Evolutionary conservation across 2,113 vertebrate species (phyloP).

Genomic region (Actenoides lindsayi): DNA sequence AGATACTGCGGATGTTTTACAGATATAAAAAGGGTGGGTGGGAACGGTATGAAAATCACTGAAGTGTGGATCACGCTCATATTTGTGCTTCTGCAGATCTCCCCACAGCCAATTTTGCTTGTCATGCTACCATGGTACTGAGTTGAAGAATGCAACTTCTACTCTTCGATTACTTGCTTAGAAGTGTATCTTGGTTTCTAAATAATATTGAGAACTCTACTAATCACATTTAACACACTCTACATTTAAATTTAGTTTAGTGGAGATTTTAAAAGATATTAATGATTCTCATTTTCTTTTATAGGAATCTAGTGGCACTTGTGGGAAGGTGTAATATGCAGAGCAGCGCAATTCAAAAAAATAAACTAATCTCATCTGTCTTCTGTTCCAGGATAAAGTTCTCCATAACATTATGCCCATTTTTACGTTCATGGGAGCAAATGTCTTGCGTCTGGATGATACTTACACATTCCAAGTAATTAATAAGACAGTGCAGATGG

Average conservation of each 20-base stretch:
- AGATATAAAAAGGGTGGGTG: background rate
- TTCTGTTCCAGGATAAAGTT: constrained; percentile 89
- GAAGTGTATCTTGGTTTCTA: background rate
- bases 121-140: background rate
- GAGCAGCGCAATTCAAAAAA: background rate
- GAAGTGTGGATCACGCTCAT: background rate
- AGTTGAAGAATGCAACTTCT: background rate
- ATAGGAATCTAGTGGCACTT: background rate
- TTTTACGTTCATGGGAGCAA: constrained; percentile 98
- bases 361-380: background rate
- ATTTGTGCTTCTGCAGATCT: background rate
- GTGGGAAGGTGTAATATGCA: background rate
- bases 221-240: background rate
- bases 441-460: constrained; percentile 93
- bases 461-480: constrained; percentile 97
- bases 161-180: background rate
- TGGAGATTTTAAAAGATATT: background rate
- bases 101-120: background rate
- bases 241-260: background rate
- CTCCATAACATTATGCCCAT: constrained; percentile 99
- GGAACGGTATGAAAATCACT: background rate
- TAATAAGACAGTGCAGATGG: constrained; percentile 91
- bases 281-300: background rate
- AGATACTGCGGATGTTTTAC: background rate
- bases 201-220: background rate